A percentile compares a stretch with the other conserved stretches of the same genome.
phyloP scores from a whole-genome alignment of 2,888 invertebrate species.

The Clivina fossor region DNA sequence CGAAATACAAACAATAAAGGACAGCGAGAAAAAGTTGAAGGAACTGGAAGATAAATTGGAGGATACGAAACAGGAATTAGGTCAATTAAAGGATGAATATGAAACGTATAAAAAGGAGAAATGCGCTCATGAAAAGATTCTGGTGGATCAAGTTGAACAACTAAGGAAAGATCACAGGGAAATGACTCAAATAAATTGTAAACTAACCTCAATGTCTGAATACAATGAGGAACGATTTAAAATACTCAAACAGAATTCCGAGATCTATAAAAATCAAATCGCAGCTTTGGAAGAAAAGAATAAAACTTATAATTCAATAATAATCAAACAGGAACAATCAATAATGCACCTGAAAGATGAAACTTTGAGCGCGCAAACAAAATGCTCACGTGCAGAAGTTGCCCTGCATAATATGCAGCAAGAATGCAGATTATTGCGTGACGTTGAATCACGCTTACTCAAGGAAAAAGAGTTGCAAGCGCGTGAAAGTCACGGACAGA shows the following conservation, averaged over 20 bases:
- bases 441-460: constrained; percentile 73
- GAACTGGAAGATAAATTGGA: constrained; percentile 59
- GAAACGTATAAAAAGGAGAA: constrained; percentile 85
- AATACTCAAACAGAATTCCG: constrained; percentile 69
- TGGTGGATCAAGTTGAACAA: constrained; percentile 80
- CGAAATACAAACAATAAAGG: constrained; percentile 43
- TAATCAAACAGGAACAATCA: constrained; percentile 85
- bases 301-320: constrained; percentile 75
- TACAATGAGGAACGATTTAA: constrained; percentile 83
- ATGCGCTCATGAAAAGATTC: constrained; percentile 77
- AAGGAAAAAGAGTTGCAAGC: constrained; percentile 80
- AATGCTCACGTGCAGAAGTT: constrained; percentile 74
- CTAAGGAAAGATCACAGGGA: constrained; percentile 76
- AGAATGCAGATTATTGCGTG: constrained; percentile 76
- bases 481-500: constrained; percentile 78
- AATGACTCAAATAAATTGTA: constrained; percentile 75
- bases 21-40: constrained; percentile 55
- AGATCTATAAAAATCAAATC: constrained; percentile 85
- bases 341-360: constrained; percentile 78
- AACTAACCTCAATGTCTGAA: constrained; percentile 78
- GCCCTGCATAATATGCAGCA: constrained; percentile 68
- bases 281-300: constrained; percentile 82
- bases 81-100: constrained; percentile 77
- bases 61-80: constrained; percentile 66
- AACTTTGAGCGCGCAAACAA: constrained; percentile 70